A percentile compares a stretch with the other conserved stretches of the same genome.
Evolutionary conservation across 53 echinoderm and acorn worm species (phyloP).

Genomic region (Holothuria scabra): DNA sequence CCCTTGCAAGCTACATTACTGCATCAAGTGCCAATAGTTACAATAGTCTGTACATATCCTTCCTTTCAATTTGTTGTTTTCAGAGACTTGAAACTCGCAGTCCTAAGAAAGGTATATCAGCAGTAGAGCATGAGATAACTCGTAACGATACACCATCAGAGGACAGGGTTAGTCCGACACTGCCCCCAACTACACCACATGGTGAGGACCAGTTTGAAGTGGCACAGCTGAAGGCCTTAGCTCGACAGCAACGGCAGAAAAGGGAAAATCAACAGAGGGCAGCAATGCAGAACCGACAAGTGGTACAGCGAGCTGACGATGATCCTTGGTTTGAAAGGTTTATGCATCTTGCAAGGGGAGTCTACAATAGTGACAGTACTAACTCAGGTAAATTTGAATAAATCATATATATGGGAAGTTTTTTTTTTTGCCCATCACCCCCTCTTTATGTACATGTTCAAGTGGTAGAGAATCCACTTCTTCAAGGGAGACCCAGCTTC

Average conservation of each 20-base stretch:
- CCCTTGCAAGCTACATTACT: no score
- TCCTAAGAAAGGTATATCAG: slow-evolving; percentile 39
- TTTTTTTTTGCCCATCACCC: no score
- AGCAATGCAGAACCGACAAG: slow-evolving; percentile 32
- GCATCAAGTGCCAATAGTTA: no score
- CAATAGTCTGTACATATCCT: not conserved
- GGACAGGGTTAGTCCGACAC: slow-evolving; percentile 26
- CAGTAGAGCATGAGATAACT: slow-evolving; percentile 80
- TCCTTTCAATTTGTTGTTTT: slow-evolving; percentile 9
- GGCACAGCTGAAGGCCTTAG: slow-evolving; percentile 67
- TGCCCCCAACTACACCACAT: slow-evolving; percentile 12
- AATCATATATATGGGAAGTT: no score
- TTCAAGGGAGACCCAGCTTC: no score
- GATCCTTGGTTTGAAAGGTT: slow-evolving; percentile 91
- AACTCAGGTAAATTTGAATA: slow-evolving; percentile 63
- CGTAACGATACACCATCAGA: slow-evolving; percentile 71
- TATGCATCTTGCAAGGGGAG: slow-evolving; percentile 87
- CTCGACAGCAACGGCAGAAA: slow-evolving; percentile 62
- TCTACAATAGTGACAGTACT: slow-evolving; percentile 89
- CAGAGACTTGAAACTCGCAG: slow-evolving; percentile 65
- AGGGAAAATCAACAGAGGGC: slow-evolving; percentile 49
- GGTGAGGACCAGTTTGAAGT: slow-evolving; percentile 48
- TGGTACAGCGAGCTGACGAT: slow-evolving; percentile 54
- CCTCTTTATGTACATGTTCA: no score
- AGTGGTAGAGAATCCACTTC: no score